A percentile compares a stretch with the other conserved stretches of the same genome.
Evolutionary conservation across 2,113 vertebrate genomes (phyloP).

Genomic region (Mirza zaza): DNA sequence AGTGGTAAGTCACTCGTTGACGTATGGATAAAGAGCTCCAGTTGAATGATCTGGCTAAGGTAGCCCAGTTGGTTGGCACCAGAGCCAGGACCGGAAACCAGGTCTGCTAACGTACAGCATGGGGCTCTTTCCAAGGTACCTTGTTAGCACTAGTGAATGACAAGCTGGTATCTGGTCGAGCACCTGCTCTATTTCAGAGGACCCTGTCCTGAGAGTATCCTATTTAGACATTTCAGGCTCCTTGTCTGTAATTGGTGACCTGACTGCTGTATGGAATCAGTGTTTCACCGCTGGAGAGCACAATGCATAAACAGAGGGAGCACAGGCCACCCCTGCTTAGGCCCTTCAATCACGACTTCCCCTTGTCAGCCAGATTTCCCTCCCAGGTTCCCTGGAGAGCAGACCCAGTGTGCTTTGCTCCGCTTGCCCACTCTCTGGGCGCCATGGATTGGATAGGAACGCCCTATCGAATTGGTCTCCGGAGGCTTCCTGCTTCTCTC

Average conservation of each 20-base stretch:
- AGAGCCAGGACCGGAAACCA: not conserved
- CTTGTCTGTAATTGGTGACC: fast-evolving
- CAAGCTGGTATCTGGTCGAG: not conserved
- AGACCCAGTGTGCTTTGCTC: not conserved
- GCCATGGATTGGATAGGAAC: not conserved
- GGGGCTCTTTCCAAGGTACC: not conserved
- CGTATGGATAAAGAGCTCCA: not conserved
- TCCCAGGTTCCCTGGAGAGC: not conserved
- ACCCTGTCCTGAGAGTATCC: not conserved
- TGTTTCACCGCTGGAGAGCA: not conserved
- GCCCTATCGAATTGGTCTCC: not conserved
- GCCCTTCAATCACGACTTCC: not conserved
- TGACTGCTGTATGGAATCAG: not conserved
- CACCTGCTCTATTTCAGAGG: not conserved
- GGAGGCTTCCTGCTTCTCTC: not conserved
- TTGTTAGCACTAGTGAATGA: not conserved
- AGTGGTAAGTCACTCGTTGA: fast-evolving
- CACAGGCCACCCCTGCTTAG: no score
- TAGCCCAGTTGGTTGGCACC: not conserved
- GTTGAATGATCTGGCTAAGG: not conserved
- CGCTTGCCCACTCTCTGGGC: not conserved
- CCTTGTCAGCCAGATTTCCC: not conserved
- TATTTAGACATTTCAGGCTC: not conserved
- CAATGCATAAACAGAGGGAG: not conserved
- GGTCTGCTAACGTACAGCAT: not conserved